Percentiles rank a stretch among this genome's conserved stretches.
These are phyloP conservation scores for Pterois miles DNA, from an alignment of 2,797 vertebrate species.

Conservation along the genomic window DNA sequence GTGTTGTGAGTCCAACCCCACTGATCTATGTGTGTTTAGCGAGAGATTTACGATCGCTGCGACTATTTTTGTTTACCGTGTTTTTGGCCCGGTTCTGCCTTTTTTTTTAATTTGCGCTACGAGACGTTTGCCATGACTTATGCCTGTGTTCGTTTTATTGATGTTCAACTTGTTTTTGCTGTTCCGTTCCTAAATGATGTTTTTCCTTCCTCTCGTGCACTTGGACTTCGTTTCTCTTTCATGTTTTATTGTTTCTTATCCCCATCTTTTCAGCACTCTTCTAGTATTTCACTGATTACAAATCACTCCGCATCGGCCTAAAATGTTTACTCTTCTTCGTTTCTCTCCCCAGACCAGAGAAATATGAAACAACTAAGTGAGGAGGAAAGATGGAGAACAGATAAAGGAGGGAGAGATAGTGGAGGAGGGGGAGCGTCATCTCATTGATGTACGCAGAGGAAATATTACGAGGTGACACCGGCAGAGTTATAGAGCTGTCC, in stretches of 20 bases:
- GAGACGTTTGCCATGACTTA: slow-evolving; percentile 14
- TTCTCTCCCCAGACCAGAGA: slow-evolving; percentile 7
- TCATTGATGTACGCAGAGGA: slow-evolving; percentile 18
- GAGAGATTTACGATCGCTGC: slow-evolving; percentile 33
- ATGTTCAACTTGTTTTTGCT: slow-evolving; percentile 14
- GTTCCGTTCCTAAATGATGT: neutral
- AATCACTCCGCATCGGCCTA: neutral
- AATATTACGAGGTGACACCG: slow-evolving; percentile 36
- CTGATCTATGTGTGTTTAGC: slow-evolving; percentile 35
- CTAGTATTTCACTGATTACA: slow-evolving; percentile 8
- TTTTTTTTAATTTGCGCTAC: slow-evolving; percentile 31
- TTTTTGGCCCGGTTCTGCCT: neutral
- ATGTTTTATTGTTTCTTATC: neutral
- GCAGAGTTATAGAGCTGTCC: slow-evolving; percentile 19
- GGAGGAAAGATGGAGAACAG: neutral
- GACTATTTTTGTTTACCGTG: slow-evolving; percentile 19
- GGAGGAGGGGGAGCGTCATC: neutral
- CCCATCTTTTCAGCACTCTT: neutral
- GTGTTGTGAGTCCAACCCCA: neutral
- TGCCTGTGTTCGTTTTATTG: slow-evolving; percentile 13
- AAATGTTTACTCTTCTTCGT: slow-evolving; percentile 28
- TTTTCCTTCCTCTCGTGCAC: neutral
- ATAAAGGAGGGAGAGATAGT: neutral
- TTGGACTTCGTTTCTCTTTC: neutral
- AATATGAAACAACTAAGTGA: slow-evolving; percentile 11